Conservation (phyloP, 2,113 vertebrate species). For the Eolophus roseicapilla region DNA sequence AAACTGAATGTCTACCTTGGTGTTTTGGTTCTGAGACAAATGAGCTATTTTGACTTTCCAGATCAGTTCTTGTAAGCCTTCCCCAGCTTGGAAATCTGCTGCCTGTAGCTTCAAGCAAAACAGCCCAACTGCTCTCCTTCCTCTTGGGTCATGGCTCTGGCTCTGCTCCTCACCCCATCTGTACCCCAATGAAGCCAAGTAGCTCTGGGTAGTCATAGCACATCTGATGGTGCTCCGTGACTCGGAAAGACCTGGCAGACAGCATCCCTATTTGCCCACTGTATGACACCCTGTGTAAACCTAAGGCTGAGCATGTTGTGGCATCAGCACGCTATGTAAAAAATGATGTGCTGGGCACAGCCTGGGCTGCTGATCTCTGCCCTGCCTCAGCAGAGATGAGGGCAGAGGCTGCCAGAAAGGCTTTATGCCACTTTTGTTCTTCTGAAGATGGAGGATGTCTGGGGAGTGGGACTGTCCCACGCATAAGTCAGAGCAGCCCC, state of each 20-base stretch:
- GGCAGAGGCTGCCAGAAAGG: neutral
- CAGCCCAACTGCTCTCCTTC: neutral
- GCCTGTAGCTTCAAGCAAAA: slow-evolving; percentile 35
- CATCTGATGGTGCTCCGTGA: neutral
- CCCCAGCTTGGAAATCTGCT: slow-evolving; percentile 18
- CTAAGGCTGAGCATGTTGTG: neutral
- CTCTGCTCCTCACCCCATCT: slow-evolving; percentile 9
- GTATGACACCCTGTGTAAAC: neutral
- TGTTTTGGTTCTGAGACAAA: neutral
- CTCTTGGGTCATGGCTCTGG: neutral
- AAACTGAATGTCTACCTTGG: neutral
- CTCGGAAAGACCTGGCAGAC: neutral
- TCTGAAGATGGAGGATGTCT: neutral
- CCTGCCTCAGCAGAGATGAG: neutral
- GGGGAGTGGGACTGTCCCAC: neutral
- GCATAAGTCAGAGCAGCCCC: neutral
- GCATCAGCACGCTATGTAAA: neutral
- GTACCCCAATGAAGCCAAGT: neutral
- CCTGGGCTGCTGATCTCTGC: neutral
- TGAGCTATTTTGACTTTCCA: neutral
- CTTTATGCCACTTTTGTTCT: neutral
- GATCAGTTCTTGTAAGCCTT: slow-evolving; percentile 20
- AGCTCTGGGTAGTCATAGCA: neutral
- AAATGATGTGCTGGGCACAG: neutral
- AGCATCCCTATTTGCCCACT: neutral